phyloP scores from a whole-genome alignment of 1,140 invertebrate species.

The Drosophila kepulauana region DNA sequence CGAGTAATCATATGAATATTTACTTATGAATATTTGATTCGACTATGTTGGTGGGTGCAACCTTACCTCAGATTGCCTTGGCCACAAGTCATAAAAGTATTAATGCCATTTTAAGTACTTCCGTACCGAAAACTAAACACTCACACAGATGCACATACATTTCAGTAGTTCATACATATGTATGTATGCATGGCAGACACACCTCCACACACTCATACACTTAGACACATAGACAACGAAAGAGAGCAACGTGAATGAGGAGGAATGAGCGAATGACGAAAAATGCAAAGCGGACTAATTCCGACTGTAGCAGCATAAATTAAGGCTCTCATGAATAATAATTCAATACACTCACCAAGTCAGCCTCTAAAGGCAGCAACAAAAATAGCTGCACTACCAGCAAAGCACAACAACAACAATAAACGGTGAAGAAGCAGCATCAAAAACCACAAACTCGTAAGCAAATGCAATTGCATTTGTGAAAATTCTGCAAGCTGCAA shows the following conservation, averaged over 20 bases:
- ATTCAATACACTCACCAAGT: slow-evolving; percentile 70
- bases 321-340: slow-evolving; percentile 82
- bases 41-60: slow-evolving; percentile 59
- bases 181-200: neutral
- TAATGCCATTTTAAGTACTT: slow-evolving; percentile 81
- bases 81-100: slow-evolving; percentile 81
- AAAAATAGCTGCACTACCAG: slow-evolving; percentile 51
- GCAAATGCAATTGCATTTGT: slow-evolving; percentile 33
- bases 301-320: slow-evolving; percentile 82
- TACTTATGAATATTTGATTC: slow-evolving; percentile 70
- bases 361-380: slow-evolving; percentile 51
- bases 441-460: slow-evolving; percentile 36
- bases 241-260: neutral
- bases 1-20: slow-evolving; percentile 34
- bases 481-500: slow-evolving; percentile 8
- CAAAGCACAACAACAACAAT: slow-evolving; percentile 34
- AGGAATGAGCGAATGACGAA: slow-evolving; percentile 48
- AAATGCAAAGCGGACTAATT: slow-evolving; percentile 80
- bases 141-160: slow-evolving; percentile 28
- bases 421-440: slow-evolving; percentile 34
- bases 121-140: slow-evolving; percentile 72
- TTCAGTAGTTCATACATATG: slow-evolving; percentile 34
- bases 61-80: slow-evolving; percentile 76
- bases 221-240: slow-evolving; percentile 12
- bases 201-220: too few species aligned